Conservation (phyloP, 1,140 invertebrate species). For the Dendrolimus punctatus region DNA sequence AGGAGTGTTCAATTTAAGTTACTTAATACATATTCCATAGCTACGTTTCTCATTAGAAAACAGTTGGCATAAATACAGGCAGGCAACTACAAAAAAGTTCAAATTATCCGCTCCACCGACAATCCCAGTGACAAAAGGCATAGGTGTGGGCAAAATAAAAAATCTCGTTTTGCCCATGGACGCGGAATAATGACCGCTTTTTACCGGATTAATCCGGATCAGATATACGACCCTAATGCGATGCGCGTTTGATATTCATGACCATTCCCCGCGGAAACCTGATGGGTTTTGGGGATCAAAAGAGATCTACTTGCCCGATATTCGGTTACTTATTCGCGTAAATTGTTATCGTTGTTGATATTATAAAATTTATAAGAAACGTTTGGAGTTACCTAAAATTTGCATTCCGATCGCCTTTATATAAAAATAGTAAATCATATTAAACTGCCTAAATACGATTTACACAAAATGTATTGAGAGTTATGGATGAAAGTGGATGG, state of each 20-base stretch:
- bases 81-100: neutral
- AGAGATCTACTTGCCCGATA: slow-evolving; percentile 2
- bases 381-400: too few relatives aligned
- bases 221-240: slow-evolving; percentile 45
- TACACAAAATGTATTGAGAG: too few relatives aligned
- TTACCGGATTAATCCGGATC: slow-evolving; percentile 63
- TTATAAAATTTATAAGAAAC: neutral
- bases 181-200: slow-evolving; percentile 67
- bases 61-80: too few relatives aligned
- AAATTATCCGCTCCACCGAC: slow-evolving; percentile 29
- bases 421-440: too few relatives aligned
- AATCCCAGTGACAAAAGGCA: slow-evolving; percentile 29
- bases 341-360: neutral
- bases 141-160: slow-evolving; percentile 61
- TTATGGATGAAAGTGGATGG: too few relatives aligned
- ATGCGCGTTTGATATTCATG: slow-evolving; percentile 63
- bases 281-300: slow-evolving; percentile 17
- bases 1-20: too few relatives aligned
- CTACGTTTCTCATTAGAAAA: too few relatives aligned
- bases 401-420: too few relatives aligned
- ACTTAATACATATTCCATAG: too few relatives aligned
- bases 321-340: slow-evolving; percentile 1
- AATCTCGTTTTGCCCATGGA: slow-evolving; percentile 49
- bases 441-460: too few relatives aligned
- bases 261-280: slow-evolving; percentile 22